Evolutionary conservation across 92 coral and sea anemone genomes (phyloP), one percentile per base, ranked within the genome.

Genomic region (Phymanthus crucifer): DNA sequence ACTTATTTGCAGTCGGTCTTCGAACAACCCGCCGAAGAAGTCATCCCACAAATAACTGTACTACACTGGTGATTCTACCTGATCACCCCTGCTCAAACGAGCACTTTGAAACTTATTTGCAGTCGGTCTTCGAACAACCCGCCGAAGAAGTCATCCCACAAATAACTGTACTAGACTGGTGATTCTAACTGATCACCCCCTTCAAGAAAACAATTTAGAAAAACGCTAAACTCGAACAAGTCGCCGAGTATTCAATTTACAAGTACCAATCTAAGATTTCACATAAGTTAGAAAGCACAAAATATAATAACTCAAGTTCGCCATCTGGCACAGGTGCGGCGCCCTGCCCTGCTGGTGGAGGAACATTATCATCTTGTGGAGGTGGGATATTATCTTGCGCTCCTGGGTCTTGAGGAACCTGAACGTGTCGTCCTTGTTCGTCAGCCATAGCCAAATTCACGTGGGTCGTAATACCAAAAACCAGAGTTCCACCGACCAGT

Each of bases 401-500:
- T n/a, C n/a, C n/a, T n/a, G 61, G 61, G 11, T n/a, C 19, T 52
- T 52, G 61, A 52, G 61, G 61, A 52, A 52, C 19, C 19, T 52
- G 61, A 52, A 52, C 19, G 61, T 52, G 33, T 66, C 27, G 70
- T 24, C 33, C 33, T 19, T 66, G 70, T 26, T 11, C 70, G 9
- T 66, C 70, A 32, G 70, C 70, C 33, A 32, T 32, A 66, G 70
- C 37, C 70, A 26, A 35, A 66, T 66, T 66, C 70, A 66, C 70
- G 70, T 66, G 70, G 70, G 70, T 66, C 70, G 70, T 66, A 66
- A 66, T 66, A 66, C 70, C 23, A n/a, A n/a, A n/a, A 66, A 66
- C 70, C 27, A 66, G 4, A 66, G 70, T 66, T 66, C 70, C 70
- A 66, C 70, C 70, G 27, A 66, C 70, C 70, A n/a, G n/a, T n/a